Evolutionary conservation across 2,888 invertebrate genomes (phyloP).

Genomic region (Drosophila trichaetosa): DNA sequence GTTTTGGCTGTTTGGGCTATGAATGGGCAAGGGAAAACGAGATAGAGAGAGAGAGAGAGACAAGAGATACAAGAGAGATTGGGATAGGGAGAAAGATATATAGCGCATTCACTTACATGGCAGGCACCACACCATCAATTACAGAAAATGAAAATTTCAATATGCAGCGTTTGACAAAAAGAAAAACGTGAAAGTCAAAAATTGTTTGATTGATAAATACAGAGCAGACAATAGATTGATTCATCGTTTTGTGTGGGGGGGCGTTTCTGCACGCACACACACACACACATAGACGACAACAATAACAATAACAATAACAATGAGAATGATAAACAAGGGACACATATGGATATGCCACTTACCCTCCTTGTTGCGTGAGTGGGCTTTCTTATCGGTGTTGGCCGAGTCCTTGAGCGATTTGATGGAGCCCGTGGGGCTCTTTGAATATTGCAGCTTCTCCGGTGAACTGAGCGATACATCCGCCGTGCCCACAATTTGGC

Average conservation of each 20-base stretch:
- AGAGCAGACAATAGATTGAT: slow-evolving; percentile 19
- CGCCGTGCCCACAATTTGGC: slow-evolving; percentile 81
- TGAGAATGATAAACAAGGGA: neutral
- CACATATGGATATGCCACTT: slow-evolving; percentile 35
- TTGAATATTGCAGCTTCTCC: slow-evolving; percentile 84
- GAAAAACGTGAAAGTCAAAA: slow-evolving; percentile 29
- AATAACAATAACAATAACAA: neutral
- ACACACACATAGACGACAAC: neutral
- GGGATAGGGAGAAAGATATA: slow-evolving; percentile 17
- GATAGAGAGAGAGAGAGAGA: neutral
- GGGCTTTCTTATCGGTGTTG: slow-evolving; percentile 83
- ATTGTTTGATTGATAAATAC: slow-evolving; percentile 28
- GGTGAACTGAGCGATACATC: slow-evolving; percentile 81
- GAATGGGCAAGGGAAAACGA: neutral
- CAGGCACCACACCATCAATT: slow-evolving; percentile 51
- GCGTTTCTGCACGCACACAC: slow-evolving; percentile 11
- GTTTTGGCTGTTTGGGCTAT: neutral
- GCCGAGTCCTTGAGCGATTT: slow-evolving; percentile 86
- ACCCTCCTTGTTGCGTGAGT: slow-evolving; percentile 85
- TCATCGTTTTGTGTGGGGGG: slow-evolving; percentile 15
- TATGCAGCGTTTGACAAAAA: slow-evolving; percentile 52
- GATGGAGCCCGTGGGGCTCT: slow-evolving; percentile 86
- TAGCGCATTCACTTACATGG: slow-evolving; percentile 56
- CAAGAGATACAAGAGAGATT: neutral
- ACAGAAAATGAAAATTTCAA: slow-evolving; percentile 48